These are phyloP conservation scores for Pangasius mekongensis DNA, from an alignment of 2,797 vertebrate species.

Conservation along the genomic window DNA sequence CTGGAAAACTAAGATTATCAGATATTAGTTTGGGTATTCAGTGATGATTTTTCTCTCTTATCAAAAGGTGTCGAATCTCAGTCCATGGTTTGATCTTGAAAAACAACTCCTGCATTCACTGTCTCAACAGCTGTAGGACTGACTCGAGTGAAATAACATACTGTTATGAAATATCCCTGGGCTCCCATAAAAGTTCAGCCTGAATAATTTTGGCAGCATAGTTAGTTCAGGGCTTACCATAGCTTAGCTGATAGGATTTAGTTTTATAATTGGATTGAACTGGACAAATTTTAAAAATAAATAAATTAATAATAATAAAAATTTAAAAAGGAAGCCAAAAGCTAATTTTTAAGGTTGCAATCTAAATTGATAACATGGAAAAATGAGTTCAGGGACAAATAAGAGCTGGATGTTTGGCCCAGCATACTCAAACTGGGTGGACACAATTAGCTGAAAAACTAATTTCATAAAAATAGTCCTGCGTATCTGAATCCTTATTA, in stretches of 20 bases:
- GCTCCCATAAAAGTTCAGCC: constrained; percentile 3
- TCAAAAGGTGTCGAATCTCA: not conserved
- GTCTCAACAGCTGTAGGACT: not conserved
- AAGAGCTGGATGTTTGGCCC: not conserved
- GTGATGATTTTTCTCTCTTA: not conserved
- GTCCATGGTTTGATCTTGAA: not conserved
- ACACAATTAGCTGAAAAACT: not conserved
- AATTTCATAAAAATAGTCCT: not conserved
- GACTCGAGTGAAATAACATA: not conserved
- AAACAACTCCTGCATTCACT: not conserved
- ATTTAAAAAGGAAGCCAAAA: not conserved
- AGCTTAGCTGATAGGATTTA: not conserved
- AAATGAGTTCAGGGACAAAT: not conserved
- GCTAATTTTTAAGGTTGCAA: not conserved
- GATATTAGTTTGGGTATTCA: not conserved
- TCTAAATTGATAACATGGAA: not conserved
- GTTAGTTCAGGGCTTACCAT: not conserved
- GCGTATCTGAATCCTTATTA: not conserved
- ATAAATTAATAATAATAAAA: not conserved
- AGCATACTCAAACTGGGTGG: not conserved
- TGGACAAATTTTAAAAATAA: not conserved
- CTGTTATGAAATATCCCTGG: not conserved
- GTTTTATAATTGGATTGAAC: not conserved
- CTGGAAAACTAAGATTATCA: not conserved
- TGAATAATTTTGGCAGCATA: not conserved